Base-by-base conservation (phyloP, 2,888 invertebrate species). In the Catonia carolina region DNA sequence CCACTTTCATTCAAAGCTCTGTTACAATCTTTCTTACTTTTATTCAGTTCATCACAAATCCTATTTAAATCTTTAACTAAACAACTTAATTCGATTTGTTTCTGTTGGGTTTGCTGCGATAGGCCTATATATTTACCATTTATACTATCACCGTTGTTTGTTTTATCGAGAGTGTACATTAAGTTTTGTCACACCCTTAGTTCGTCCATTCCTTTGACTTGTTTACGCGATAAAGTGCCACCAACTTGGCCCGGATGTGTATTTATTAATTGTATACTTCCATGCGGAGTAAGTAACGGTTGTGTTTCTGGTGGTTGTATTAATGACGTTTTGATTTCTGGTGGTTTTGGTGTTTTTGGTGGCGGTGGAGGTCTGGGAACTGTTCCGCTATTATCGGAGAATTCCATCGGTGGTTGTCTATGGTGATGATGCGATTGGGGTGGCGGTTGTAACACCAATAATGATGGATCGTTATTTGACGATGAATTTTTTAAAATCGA, bases 171-270 rank as follows among this genome's bases (percentile, higher is more conserved):
- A 27, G 27, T 27, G 8, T 8, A 6, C 27, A 27, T 8, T 27
- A 27, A 27, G 27, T 27, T 27, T 27, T 61, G 55, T 90, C 89
- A 90, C 84, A 90, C 89, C 74, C 89, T 79, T 87, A 89, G 88
- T 76, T 90, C 89, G 72, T 86, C 87, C 75, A 89, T 88, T 61
- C 86, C 85, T 35, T 57, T 56, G 65, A 86, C 87, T 71, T 86
- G 86, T 55, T 85, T 85, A 72, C 86, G 81, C 70, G 78, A 77
- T 69, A 81, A 77, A 57, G 76, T 75, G 57, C 79, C 78, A 56
- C 74, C 74, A 52, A 72, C 71, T 60, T 62, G 20, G 10, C 50
- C 51, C 12, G 57, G 57, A 27, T 57, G 52, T 5, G 57, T 57
- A 36, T 52, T 57, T 15, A 57, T 57, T n/a, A 57, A 52, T 41